phyloP scores from a whole-genome alignment of 2,888 invertebrate species.

The Tetragnatha montana region DNA sequence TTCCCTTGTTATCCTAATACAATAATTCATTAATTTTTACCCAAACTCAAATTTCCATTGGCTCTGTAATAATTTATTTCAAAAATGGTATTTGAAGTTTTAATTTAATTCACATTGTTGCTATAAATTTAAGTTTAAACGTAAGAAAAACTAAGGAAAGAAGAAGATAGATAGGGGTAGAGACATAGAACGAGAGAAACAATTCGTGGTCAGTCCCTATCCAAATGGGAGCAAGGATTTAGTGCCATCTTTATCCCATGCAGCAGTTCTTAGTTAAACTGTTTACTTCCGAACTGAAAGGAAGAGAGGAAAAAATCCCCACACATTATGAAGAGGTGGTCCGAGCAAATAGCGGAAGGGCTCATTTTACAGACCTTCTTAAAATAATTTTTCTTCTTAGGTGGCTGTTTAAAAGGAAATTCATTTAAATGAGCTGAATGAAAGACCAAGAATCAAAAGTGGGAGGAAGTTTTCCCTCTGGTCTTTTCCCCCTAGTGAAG shows the following conservation, averaged over 20 bases:
- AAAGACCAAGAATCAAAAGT: constrained; percentile 53
- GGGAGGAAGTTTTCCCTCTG: constrained; percentile 22
- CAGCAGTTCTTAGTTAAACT: constrained; percentile 62
- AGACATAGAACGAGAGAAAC: too few relatives aligned
- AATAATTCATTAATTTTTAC: too few relatives aligned
- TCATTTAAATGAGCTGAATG: constrained; percentile 52
- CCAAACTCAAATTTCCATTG: too few relatives aligned
- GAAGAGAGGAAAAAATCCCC: constrained; percentile 47
- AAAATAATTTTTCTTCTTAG: constrained; percentile 37
- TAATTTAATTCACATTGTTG: too few relatives aligned
- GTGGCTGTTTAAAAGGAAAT: constrained; percentile 53
- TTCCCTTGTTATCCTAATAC: too few relatives aligned
- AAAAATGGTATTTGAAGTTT: too few relatives aligned
- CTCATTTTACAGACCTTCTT: constrained; percentile 21
- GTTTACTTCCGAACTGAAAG: constrained; percentile 44
- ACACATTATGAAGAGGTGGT: constrained; percentile 59
- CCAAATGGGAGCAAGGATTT: constrained; percentile 37
- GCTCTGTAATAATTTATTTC: too few relatives aligned
- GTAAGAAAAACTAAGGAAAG: too few relatives aligned
- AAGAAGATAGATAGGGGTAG: too few relatives aligned
- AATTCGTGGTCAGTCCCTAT: constrained; percentile 7
- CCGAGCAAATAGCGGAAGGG: constrained; percentile 50
- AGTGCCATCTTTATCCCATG: constrained; percentile 57
- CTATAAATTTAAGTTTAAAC: too few relatives aligned
- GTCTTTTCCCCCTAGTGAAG: constrained; percentile 1